phyloP scores from a whole-genome alignment of 1,140 invertebrate genomes.

The Caenorhabditis remanei region DNA sequence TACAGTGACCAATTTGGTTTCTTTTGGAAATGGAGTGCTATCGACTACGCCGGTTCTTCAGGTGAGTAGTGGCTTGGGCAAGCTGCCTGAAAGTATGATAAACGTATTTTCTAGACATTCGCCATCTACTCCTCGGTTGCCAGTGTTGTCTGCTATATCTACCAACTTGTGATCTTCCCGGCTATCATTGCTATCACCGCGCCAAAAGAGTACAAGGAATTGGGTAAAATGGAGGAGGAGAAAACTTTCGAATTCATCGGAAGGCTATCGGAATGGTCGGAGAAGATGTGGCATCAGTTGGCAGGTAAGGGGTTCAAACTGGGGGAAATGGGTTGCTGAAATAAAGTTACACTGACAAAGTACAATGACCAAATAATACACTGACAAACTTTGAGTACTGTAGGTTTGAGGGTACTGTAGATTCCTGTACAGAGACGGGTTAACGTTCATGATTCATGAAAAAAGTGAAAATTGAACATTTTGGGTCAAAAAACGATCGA shows the following conservation, averaged over 20 bases:
- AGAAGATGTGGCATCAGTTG: constrained; percentile 45
- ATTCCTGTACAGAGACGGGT: too few relatives aligned
- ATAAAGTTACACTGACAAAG: background rate
- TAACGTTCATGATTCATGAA: too few relatives aligned
- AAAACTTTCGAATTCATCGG: background rate
- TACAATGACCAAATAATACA: too few relatives aligned
- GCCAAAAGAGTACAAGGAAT: constrained; percentile 83
- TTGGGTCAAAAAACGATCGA: too few relatives aligned
- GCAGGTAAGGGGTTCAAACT: constrained; percentile 14
- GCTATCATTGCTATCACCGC: constrained; percentile 87
- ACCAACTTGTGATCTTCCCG: constrained; percentile 93
- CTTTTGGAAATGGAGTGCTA: constrained; percentile 93
- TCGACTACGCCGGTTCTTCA: constrained; percentile 88
- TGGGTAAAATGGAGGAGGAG: constrained; percentile 21
- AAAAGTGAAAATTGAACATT: too few relatives aligned
- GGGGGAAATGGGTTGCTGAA: too few relatives aligned
- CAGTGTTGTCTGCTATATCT: constrained; percentile 90
- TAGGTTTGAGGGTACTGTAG: too few relatives aligned
- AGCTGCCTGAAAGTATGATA: too few relatives aligned
- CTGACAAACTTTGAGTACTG: too few relatives aligned
- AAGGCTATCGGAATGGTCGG: background rate
- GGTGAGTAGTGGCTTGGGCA: background rate
- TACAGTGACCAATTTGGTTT: constrained; percentile 83
- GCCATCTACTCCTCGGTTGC: constrained; percentile 90
- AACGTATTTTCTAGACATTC: constrained; percentile 62